These are phyloP conservation scores for Ophion obscuratus DNA, from an alignment of 2,888 invertebrate genomes.

Conservation along the genomic window DNA sequence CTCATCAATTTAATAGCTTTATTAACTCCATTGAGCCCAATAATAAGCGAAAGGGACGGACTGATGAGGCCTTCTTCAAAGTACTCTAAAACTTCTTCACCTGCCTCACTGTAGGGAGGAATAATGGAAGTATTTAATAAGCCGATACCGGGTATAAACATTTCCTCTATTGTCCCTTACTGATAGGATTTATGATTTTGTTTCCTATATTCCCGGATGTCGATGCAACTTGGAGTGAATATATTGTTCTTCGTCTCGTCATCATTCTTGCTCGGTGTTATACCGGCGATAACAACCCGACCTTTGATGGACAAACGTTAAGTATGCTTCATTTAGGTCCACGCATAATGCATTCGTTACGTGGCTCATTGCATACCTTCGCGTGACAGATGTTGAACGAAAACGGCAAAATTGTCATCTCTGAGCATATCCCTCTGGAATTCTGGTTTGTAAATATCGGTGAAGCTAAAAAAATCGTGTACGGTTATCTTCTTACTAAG, in stretches of 20 bases:
- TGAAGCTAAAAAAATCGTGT: conserved; percentile 75
- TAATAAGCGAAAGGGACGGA: conserved; percentile 86
- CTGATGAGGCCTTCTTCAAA: conserved; percentile 87
- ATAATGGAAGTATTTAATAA: background rate
- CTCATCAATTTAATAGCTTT: conserved; percentile 86
- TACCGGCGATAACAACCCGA: conserved; percentile 79
- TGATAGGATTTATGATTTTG: conserved; percentile 86
- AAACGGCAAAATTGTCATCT: conserved; percentile 79
- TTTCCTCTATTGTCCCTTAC: conserved; percentile 73
- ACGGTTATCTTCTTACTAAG: background rate
- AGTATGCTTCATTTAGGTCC: background rate
- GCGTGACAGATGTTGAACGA: conserved; percentile 79
- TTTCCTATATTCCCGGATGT: conserved; percentile 84
- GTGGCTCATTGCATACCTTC: conserved; percentile 73
- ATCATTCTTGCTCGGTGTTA: conserved; percentile 81
- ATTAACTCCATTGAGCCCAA: conserved; percentile 86
- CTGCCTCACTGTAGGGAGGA: conserved; percentile 83
- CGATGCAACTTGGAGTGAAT: conserved; percentile 85
- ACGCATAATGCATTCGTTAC: background rate
- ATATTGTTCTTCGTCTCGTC: conserved; percentile 61
- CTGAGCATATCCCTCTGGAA: conserved; percentile 74
- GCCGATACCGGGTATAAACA: background rate
- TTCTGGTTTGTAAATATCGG: conserved; percentile 77
- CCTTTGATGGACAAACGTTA: conserved; percentile 68
- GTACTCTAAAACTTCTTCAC: conserved; percentile 87